Evolutionary conservation across 2,113 vertebrate genomes (phyloP).

Genomic region (Rostratula benghalensis): DNA sequence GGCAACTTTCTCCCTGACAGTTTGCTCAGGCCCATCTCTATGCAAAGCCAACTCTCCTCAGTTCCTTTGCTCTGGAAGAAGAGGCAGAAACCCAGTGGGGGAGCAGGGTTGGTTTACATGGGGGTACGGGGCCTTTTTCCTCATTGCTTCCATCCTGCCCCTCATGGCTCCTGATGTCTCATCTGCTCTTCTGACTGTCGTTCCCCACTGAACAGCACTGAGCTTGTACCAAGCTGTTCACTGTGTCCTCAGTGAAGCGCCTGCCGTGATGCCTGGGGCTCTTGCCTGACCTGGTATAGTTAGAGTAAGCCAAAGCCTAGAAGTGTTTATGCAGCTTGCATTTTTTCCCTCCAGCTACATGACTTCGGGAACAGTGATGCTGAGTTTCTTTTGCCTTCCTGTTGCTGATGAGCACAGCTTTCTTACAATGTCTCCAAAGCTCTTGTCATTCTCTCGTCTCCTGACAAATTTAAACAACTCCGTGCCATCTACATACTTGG

Average conservation of each 20-base stretch:
- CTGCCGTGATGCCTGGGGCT: neutral
- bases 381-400: neutral
- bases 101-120: neutral
- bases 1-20: neutral
- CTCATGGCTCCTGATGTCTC: rapidly evolving
- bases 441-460: neutral
- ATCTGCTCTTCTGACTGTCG: neutral
- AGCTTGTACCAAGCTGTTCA: neutral
- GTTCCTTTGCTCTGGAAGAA: neutral
- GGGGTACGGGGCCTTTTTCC: neutral
- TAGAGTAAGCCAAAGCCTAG: neutral
- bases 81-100: neutral
- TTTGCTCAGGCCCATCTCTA: neutral
- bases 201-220: neutral
- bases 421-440: neutral
- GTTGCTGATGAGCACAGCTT: neutral
- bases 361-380: neutral
- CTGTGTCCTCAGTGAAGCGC: neutral
- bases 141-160: neutral
- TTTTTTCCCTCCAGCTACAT: neutral
- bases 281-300: neutral
- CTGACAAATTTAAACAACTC: neutral
- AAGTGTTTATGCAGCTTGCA: neutral
- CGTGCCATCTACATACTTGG: neutral
- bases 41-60: rapidly evolving